Evolutionary conservation across 2,888 invertebrate species (phyloP).

Genomic region (Hirtodrosophila alboralis): DNA sequence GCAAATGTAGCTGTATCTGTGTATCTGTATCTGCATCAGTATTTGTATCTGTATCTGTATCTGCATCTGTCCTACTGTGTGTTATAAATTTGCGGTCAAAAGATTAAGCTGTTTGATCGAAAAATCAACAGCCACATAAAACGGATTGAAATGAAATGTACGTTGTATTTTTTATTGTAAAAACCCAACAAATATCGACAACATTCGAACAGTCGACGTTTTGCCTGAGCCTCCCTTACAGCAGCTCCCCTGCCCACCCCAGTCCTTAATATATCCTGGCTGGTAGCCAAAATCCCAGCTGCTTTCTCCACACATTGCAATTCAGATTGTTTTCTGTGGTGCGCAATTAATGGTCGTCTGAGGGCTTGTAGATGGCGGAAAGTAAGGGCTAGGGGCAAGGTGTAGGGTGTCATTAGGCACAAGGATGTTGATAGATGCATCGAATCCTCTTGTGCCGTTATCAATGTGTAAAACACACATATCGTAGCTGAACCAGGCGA

Average conservation of each 20-base stretch:
- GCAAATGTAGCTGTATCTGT: neutral
- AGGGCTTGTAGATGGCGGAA: slow-evolving; percentile 7
- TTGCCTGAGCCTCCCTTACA: slow-evolving; percentile 3
- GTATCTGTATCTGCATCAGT: neutral
- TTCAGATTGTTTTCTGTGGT: slow-evolving; percentile 73
- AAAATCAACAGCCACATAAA: slow-evolving; percentile 77
- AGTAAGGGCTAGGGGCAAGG: too few relatives aligned
- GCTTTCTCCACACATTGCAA: slow-evolving; percentile 45
- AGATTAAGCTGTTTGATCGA: slow-evolving; percentile 78
- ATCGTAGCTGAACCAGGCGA: slow-evolving; percentile 10
- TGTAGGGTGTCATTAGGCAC: neutral
- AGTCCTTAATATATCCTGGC: slow-evolving; percentile 12
- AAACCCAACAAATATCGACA: slow-evolving; percentile 42
- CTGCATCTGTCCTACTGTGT: slow-evolving; percentile 29
- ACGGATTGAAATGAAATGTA: slow-evolving; percentile 72
- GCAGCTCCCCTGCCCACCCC: neutral
- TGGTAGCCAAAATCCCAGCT: slow-evolving; percentile 37
- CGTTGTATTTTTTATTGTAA: slow-evolving; percentile 12
- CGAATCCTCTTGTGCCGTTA: slow-evolving; percentile 32
- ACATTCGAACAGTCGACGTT: too few relatives aligned
- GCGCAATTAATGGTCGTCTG: slow-evolving; percentile 64
- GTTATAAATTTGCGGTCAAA: slow-evolving; percentile 70
- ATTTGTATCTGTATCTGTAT: slow-evolving; percentile 6
- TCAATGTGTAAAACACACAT: slow-evolving; percentile 9
- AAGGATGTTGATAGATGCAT: slow-evolving; percentile 23